These are phyloP conservation scores for Macrotis lagotis DNA, from an alignment of 2,113 vertebrate species.

Conservation along the genomic window DNA sequence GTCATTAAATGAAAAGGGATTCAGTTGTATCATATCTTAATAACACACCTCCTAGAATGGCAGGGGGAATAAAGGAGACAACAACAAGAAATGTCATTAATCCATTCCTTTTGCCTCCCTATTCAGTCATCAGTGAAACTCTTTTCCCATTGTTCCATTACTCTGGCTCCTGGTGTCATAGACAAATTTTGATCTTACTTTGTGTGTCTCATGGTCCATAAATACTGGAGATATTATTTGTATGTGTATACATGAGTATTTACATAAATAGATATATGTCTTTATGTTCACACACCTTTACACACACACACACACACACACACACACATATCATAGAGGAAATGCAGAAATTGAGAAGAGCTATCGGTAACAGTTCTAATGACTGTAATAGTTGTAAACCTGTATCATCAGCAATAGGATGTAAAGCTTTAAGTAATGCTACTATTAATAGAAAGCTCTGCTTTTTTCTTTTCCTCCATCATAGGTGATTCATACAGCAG, in stretches of 20 bases:
- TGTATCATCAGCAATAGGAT: fast-evolving
- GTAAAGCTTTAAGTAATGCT: background rate
- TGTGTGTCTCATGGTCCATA: background rate
- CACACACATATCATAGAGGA: background rate
- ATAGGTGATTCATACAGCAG: conserved; percentile 97
- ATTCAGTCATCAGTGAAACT: background rate
- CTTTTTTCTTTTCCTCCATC: background rate
- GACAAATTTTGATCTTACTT: conserved; percentile 25
- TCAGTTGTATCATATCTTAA: background rate
- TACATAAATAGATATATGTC: background rate
- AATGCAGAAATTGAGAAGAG: background rate
- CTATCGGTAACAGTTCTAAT: background rate
- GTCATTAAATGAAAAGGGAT: background rate
- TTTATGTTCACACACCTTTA: no score
- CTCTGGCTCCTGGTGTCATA: conserved; percentile 9
- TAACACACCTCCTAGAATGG: background rate
- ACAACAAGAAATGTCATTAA: background rate
- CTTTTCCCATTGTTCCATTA: conserved; percentile 6
- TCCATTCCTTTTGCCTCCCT: background rate
- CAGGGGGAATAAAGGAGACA: background rate
- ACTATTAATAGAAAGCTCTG: background rate
- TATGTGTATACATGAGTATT: background rate
- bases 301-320: background rate
- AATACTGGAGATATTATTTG: background rate
- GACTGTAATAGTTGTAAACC: background rate